A percentile compares a stretch with the other conserved stretches of the same genome.
Conservation (phyloP, 2,797 vertebrate genomes). For the Tolypeutes matacus region DNA sequence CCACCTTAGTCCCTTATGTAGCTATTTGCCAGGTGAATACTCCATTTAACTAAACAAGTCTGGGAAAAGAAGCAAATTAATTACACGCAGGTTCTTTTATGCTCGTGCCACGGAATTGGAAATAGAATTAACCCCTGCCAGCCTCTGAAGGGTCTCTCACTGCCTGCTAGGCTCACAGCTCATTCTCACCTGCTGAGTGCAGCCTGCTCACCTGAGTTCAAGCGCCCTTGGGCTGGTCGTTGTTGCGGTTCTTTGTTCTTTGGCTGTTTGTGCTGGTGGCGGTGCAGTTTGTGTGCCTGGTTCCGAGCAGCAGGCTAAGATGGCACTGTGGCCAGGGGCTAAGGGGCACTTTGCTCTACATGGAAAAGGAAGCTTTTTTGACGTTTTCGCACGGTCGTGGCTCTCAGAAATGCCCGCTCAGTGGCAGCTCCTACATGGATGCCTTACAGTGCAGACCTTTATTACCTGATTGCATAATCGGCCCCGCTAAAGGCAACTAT, state of each 20-base stretch:
- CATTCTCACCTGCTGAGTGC: too few relatives aligned
- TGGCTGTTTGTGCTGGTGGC: background rate
- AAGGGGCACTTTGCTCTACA: background rate
- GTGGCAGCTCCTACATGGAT: background rate
- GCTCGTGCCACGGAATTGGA: background rate
- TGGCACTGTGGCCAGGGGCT: background rate
- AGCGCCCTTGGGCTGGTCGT: too few relatives aligned
- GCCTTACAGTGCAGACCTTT: background rate
- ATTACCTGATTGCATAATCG: background rate
- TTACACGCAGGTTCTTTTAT: background rate
- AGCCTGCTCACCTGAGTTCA: background rate
- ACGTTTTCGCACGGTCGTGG: background rate
- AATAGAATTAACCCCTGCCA: background rate
- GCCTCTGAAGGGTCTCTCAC: background rate
- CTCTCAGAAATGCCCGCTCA: background rate
- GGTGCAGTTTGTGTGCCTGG: background rate
- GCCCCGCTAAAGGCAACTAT: background rate
- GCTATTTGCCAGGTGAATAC: background rate
- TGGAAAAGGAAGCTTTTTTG: background rate
- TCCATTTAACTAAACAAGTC: background rate
- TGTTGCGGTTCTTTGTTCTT: background rate
- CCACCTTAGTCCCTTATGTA: background rate
- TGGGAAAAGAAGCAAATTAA: background rate
- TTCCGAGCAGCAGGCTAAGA: background rate
- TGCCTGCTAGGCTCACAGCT: background rate